Evolutionary conservation across 2,797 vertebrate genomes (phyloP), one percentile per base, ranked within the genome.

Genomic region (Onychomys leucogaster): DNA sequence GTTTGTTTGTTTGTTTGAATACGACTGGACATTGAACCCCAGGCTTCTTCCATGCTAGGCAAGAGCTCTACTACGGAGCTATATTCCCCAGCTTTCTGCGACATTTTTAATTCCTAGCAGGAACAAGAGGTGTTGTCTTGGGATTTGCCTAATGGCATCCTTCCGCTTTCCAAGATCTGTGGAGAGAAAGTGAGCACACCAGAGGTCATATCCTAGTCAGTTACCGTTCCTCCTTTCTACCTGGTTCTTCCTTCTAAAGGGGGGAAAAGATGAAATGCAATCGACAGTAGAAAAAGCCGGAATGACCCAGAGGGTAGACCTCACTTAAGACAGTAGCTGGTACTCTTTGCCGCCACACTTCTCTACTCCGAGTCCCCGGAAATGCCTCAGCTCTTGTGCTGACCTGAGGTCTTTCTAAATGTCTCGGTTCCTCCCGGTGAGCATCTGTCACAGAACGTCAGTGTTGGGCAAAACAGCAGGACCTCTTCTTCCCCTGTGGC

Each of bases 161-260:
- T 90, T 83, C 75, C 59, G 27, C 29, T 82, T 96, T 78, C 8
- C 94, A 82, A 57, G 34, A 23, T 25, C 92, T 89, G 43, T 19
- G 93, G 63, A 52, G 21, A 49, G 32, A 19, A 59, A 81, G 43
- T 61, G 76, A 81, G 37, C 11, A 9, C 57, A 14, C 41, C 25
- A 3, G 6, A 2, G 2, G 17, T 41, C 29, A 34, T 10, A 19
- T 73, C 7, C 78, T 78, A 49, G 43, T 88, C 29, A 46, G 46
- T 67, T 61, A 5, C 13, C 32, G 61, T 89, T 94, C 73, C n/a
- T n/a, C 21, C 17, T 76, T 76, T 63, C 5, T 73, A n/a, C 23
- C 59, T 32, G 83, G 29, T 3, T 27, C 59, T 12, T 78, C 59
- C 46, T 89, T 78, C 32, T 19, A 73, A 19, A 76, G 12, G 27